Base-by-base conservation (phyloP, 2,113 vertebrate species). In the Rhea pennata region DNA sequence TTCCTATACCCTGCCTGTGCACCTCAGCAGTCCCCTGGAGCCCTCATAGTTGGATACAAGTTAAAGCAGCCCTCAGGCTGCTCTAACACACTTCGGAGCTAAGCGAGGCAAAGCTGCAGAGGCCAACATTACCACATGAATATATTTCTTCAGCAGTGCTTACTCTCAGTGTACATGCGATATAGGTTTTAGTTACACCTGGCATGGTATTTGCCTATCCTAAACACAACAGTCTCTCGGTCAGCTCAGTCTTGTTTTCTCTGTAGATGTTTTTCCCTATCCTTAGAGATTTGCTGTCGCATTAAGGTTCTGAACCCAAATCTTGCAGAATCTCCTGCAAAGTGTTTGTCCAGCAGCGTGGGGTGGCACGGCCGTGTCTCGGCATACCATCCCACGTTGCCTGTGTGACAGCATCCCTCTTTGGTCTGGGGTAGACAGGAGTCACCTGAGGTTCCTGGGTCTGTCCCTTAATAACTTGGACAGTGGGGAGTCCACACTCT, bases 391-490 rank as follows among this genome's bases (percentile, higher is more conserved):
- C 10, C 19, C 24, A 39, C 4, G 2, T 15, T 94, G 39, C 27
- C 20, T 16, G n/a, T 4, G 3, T 31, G 81, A 42, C 0, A 0
- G 24, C 46, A 75, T 16, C 36, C 39, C 1, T 1, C n/a, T 69
- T 78, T 67, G 21, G 44, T 23, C 56, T 69, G 6, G 7, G 31
- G 39, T 40, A 36, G 20, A 12, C 40, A 9, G 8, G 15, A 17
- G 15, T 22, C 21, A 19, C 17, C 17, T 31, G 62, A 69, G 50
- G 50, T 53, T 73, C 26, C 20, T 48, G 15, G 15, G 31, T 70
- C 66, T 22, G 24, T 16, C n/a, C 50, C 48, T 29, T 12, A 53
- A 8, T 21, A 27, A 9, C 36, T 40, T 19, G 56, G 31, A 31
- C 56, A 19, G 31, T 59, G 56, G 16, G 56, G 56, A 36, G 36